Evolutionary conservation across 2,888 invertebrate species (phyloP), one percentile per base, ranked within the genome.

Genomic region (Alcis repandata): DNA sequence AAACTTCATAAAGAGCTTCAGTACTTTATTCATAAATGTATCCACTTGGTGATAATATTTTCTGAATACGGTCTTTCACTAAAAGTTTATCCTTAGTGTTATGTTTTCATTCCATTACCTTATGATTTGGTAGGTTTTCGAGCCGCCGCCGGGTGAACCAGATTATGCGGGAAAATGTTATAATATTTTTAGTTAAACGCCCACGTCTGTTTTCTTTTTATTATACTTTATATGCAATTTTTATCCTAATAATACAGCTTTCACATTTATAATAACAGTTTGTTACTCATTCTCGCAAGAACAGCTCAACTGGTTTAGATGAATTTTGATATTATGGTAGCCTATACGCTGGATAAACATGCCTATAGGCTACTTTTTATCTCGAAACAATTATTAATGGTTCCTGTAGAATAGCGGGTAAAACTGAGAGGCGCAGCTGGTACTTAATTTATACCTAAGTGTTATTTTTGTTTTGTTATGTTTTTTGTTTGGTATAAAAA

Each of bases 101-200:
- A 84, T 87, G 82, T 87, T 89, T 86, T 86, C 80, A 78, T 89
- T 88, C 82, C 87, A 87, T 89, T 88, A 86, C 77, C 77, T 77
- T 6, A 84, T 79, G 81, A 84, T 86, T 83, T 78, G 79, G 71
- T 72, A 76, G 71, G 79, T 80, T 78, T 79, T 78, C 69, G 63
- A 68, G 72, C 77, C 82, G 74, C 76, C 80, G 74, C 13, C 51
- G 77, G 80, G 82, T 80, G 79, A 84, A 85, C 67, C 84, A 85
- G 75, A 85, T 82, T 77, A 77, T 71, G 71, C 67, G 75, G 69
- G 71, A 68, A 63, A 69, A 76, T 20, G 49, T 36, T 49, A 49
- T 36, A 22, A 43, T 27, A 27, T 54, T 49, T 52, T 46, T 10
- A 49, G 17, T 38, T 43, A 57, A 51, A 68, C 38, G 57, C 56